Evolutionary conservation across 37 sponge, comb jelly and placozoan species (phyloP).

Genomic region (Cliona cf. orientalis): DNA sequence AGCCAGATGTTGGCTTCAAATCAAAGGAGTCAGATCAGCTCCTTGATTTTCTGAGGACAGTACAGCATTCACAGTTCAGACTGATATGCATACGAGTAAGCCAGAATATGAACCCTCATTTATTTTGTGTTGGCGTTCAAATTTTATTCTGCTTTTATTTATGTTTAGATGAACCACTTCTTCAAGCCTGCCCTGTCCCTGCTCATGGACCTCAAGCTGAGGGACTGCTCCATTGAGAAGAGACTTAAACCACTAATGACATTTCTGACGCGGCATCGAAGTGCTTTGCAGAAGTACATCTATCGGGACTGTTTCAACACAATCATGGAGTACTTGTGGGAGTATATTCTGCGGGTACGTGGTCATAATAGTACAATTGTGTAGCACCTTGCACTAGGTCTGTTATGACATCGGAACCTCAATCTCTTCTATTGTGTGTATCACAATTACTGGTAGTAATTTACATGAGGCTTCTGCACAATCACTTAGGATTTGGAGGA

Average conservation of each 20-base stretch:
- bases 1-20: constrained; percentile 36
- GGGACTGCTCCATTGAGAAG: constrained; percentile 52
- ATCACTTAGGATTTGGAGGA: constrained; percentile 63
- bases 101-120: background rate
- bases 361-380: background rate
- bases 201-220: constrained; percentile 67
- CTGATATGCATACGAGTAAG: constrained; percentile 67
- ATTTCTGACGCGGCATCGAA: constrained; percentile 55
- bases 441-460: background rate
- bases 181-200: constrained; percentile 64
- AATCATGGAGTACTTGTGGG: constrained; percentile 61
- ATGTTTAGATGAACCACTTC: constrained; percentile 75
- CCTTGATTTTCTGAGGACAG: constrained; percentile 44
- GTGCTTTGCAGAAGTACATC: constrained; percentile 63
- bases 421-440: background rate
- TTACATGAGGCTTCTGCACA: background rate
- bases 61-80: constrained; percentile 57
- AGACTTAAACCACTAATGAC: constrained; percentile 61
- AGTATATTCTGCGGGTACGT: constrained; percentile 52
- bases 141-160: background rate
- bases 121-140: background rate
- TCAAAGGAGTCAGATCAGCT: constrained; percentile 49
- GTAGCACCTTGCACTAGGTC: no score
- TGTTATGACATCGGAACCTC: background rate
- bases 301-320: constrained; percentile 54